Evolutionary conservation across 2,888 invertebrate genomes (phyloP).

Genomic region (Melitaea athalia): DNA sequence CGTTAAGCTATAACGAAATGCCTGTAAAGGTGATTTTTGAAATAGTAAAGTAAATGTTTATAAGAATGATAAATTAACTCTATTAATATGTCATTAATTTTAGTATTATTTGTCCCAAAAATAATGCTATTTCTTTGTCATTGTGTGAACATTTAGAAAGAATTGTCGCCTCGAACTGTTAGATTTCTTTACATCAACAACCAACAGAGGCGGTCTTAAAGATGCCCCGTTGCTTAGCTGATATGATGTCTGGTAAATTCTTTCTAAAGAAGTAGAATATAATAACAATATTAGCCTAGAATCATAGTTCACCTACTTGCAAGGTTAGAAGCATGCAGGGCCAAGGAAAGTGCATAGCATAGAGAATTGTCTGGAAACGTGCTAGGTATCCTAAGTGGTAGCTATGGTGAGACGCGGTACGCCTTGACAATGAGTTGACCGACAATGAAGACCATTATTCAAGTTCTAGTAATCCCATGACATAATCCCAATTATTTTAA

Average conservation of each 20-base stretch:
- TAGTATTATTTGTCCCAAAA: too few relatives aligned
- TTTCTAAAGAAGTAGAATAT: background rate
- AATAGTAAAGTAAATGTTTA: too few relatives aligned
- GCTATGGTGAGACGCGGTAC: slow-evolving; percentile 38
- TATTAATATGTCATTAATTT: too few relatives aligned
- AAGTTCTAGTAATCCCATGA: slow-evolving; percentile 77
- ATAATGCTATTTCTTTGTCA: too few relatives aligned
- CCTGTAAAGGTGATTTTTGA: too few relatives aligned
- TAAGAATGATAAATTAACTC: too few relatives aligned
- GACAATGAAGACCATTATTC: slow-evolving; percentile 65
- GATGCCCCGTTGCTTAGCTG: background rate
- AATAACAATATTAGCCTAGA: slow-evolving; percentile 38
- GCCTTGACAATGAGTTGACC: slow-evolving; percentile 58
- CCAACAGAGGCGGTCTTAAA: background rate
- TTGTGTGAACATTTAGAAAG: too few relatives aligned
- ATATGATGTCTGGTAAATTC: background rate
- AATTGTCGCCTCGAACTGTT: background rate
- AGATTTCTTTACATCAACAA: background rate
- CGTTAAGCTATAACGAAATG: too few relatives aligned
- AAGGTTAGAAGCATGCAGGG: slow-evolving; percentile 61
- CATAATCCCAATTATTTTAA: slow-evolving; percentile 69
- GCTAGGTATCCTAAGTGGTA: slow-evolving; percentile 51
- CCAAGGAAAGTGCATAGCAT: slow-evolving; percentile 65
- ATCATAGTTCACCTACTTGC: slow-evolving; percentile 73
- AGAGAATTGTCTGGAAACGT: slow-evolving; percentile 65